Evolutionary conservation across 2,888 invertebrate genomes (phyloP), one percentile per base, ranked within the genome.

Genomic region (Alsophila aescularia): DNA sequence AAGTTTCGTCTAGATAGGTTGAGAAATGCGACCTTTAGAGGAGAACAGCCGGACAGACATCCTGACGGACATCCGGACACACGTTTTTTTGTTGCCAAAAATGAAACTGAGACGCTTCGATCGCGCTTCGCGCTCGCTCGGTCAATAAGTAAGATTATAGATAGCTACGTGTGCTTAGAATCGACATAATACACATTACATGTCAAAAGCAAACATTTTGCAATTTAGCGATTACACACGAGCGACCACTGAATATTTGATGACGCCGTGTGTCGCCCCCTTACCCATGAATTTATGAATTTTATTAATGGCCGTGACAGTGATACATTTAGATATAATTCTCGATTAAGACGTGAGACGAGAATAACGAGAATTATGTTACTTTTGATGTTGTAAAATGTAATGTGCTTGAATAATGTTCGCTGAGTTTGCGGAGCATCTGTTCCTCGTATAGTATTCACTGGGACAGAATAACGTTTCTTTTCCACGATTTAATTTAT

Each of bases 231-330:
- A 77, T 75, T 70, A 75, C 69, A 75, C 69, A 54, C 66, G 65
- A 62, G 58, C 60, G 58, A 64, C 60, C 58, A 66, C 64, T 74
- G 81, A 80, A 81, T 82, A 75, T 76, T 74, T 75, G 70, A 80
- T 79, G 74, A 60, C 64, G 63, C 64, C 36, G 34, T 54, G 39
- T 51, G 54, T 52, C 52, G 48, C 40, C 37, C 43, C 39, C 39
- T 27, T 45, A 51, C 60, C 56, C 72, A 75, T 78, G 83, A 81
- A 84, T 84, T 77, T 80, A 84, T 82, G 80, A 81, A 83, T 81
- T 67, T 70, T 74, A 83, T 83, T 81, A 81, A 76, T 77, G 67
- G 55, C 58, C 64, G 55, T 67, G 69, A 67, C 66, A 65, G 59
- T 29, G 29, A 48, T 56, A 54, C 53, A 44, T 50, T 29, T 29